These are phyloP conservation scores for Clarias platycephalus DNA, from an alignment of 2,797 vertebrate genomes.

Conservation along the genomic window DNA sequence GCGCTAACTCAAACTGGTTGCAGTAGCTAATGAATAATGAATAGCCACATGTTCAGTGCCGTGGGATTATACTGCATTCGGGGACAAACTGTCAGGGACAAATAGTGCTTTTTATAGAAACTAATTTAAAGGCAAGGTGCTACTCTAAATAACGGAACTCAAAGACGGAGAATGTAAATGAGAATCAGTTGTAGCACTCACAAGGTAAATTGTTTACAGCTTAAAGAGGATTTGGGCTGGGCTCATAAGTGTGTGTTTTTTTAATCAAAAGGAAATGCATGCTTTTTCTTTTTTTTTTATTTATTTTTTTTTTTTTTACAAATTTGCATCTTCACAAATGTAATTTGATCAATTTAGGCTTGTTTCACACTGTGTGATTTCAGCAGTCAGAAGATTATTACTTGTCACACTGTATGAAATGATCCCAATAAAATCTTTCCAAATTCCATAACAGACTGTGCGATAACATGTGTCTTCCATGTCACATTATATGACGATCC, in stretches of 20 bases:
- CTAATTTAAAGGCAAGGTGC: constrained; percentile 12
- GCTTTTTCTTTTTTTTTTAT: neutral
- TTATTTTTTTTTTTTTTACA: neutral
- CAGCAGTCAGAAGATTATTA: constrained; percentile 1
- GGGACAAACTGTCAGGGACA: constrained; percentile 30
- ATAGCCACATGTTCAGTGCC: constrained; percentile 39
- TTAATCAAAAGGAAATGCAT: neutral
- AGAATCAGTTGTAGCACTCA: neutral
- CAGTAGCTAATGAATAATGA: constrained; percentile 40
- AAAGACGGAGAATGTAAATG: neutral
- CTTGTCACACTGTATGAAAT: neutral
- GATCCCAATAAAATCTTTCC: neutral
- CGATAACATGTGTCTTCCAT: neutral
- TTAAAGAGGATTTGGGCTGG: neutral
- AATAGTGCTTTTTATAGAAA: constrained; percentile 26
- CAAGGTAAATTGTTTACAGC: constrained; percentile 2
- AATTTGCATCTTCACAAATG: neutral
- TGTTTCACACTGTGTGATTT: constrained; percentile 1
- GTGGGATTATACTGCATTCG: constrained; percentile 32
- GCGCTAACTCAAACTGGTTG: constrained; percentile 36
- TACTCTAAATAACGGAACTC: neutral
- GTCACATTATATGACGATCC: neutral
- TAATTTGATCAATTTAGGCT: neutral
- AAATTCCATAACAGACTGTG: neutral
- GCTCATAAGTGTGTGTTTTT: neutral